Evolutionary conservation across 1,140 invertebrate genomes (phyloP).

Genomic region (Drosophila azteca): DNA sequence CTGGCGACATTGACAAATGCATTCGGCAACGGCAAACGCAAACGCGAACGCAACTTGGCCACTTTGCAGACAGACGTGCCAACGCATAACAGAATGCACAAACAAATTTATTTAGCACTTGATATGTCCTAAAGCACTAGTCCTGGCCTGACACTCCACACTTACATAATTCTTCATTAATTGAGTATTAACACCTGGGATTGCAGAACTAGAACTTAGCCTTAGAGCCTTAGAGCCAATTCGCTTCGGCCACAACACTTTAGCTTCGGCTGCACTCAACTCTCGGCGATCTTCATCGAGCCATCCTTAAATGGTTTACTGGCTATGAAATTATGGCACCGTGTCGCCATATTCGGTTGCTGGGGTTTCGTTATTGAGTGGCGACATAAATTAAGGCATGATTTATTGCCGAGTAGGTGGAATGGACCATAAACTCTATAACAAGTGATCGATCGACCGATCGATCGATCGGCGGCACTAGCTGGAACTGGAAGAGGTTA

Average conservation of each 20-base stretch:
- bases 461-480: constrained; percentile 21
- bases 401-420: constrained; percentile 64
- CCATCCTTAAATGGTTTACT: constrained; percentile 48
- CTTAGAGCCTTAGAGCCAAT: constrained; percentile 5
- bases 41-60: constrained; percentile 34
- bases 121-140: constrained; percentile 1
- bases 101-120: constrained; percentile 37
- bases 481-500: constrained; percentile 28
- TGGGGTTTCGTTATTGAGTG: constrained; percentile 59
- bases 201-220: constrained; percentile 31
- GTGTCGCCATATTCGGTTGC: constrained; percentile 56
- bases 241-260: constrained; percentile 26
- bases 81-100: constrained; percentile 55
- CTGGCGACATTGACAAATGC: constrained; percentile 73
- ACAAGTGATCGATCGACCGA: constrained; percentile 53
- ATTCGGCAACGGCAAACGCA: constrained; percentile 59
- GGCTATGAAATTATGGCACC: constrained; percentile 65
- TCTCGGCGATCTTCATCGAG: constrained; percentile 48
- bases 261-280: constrained; percentile 10
- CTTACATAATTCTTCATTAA: background rate
- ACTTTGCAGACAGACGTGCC: constrained; percentile 57
- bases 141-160: too few species aligned
- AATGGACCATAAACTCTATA: constrained; percentile 65
- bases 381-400: constrained; percentile 67
- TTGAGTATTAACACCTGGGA: constrained; percentile 20